Conservation (phyloP, 2,888 invertebrate genomes). For the Lamellibrachia satsuma region DNA sequence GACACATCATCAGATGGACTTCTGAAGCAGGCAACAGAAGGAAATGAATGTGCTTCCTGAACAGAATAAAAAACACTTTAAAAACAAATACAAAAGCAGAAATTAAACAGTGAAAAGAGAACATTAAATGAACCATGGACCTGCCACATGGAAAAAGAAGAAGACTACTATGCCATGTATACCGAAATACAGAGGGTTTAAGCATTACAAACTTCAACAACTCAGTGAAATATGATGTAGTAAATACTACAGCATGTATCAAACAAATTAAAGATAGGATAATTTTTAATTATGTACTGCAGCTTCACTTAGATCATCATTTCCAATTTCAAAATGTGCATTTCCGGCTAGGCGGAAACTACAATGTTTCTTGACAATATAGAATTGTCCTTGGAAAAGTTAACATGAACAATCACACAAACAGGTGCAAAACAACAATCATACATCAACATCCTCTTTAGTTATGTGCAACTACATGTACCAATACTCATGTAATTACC, state of each 20-base stretch:
- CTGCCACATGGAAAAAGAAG: not conserved
- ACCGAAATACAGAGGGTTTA: not conserved
- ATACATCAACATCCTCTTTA: not conserved
- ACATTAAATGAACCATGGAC: not conserved
- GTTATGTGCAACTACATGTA: not conserved
- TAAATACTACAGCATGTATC: slow-evolving; percentile 1
- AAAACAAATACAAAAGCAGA: not conserved
- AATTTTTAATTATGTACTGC: not conserved
- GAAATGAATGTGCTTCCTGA: not conserved
- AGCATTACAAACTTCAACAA: not conserved
- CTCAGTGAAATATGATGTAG: not conserved
- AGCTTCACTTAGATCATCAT: not conserved
- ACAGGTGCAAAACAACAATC: not conserved
- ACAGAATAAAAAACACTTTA: not conserved
- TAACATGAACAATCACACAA: not conserved
- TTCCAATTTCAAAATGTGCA: not conserved
- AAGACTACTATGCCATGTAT: not conserved
- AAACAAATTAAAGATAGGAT: not conserved
- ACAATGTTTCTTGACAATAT: not conserved
- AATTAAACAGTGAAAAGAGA: not conserved
- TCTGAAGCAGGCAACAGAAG: not conserved
- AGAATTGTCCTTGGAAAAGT: not conserved
- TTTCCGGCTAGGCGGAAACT: not conserved
- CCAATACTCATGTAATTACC: not conserved
- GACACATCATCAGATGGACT: not conserved